A percentile compares a stretch with the other conserved stretches of the same genome.
These are phyloP conservation scores for Danio kyathit DNA, from an alignment of 2,797 vertebrate genomes.

Conservation along the genomic window DNA sequence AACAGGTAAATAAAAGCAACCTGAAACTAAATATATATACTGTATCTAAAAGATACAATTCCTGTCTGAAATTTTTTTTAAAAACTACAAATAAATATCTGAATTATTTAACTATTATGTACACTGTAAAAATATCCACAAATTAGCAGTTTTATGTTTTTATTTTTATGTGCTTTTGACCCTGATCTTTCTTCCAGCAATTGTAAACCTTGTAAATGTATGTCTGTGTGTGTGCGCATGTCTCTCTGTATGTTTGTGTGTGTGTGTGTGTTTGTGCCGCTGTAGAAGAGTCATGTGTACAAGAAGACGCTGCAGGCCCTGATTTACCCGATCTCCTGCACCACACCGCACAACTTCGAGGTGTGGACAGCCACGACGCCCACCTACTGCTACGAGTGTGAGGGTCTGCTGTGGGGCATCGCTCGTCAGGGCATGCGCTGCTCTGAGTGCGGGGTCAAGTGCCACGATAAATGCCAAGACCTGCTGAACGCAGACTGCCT, in stretches of 20 bases:
- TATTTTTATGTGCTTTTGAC: no score
- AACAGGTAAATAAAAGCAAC: background rate
- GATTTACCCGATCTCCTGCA: constrained; percentile 99
- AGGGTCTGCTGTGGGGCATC: constrained; percentile 97
- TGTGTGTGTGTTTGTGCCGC: background rate
- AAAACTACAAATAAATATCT: no score
- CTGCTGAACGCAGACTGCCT: constrained; percentile 82
- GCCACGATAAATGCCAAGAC: constrained; percentile 98
- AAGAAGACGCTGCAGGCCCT: constrained; percentile 99
- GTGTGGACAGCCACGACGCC: constrained; percentile 51
- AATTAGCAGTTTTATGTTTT: no score
- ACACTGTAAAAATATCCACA: no score
- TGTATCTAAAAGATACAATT: no score
- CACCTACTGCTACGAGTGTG: constrained; percentile 80
- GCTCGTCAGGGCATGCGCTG: constrained; percentile 99
- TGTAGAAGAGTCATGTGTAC: constrained; percentile 98
- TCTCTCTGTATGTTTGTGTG: no score
- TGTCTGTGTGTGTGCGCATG: no score
- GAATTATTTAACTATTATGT: background rate
- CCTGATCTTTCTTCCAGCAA: background rate
- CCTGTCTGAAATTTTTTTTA: no score
- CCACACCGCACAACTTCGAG: constrained; percentile 98
- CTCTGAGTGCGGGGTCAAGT: constrained; percentile 96
- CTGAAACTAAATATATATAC: background rate
- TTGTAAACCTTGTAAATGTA: background rate